These are phyloP conservation scores for Falco concolor DNA, from an alignment of 2,797 vertebrate species.

Conservation along the genomic window DNA sequence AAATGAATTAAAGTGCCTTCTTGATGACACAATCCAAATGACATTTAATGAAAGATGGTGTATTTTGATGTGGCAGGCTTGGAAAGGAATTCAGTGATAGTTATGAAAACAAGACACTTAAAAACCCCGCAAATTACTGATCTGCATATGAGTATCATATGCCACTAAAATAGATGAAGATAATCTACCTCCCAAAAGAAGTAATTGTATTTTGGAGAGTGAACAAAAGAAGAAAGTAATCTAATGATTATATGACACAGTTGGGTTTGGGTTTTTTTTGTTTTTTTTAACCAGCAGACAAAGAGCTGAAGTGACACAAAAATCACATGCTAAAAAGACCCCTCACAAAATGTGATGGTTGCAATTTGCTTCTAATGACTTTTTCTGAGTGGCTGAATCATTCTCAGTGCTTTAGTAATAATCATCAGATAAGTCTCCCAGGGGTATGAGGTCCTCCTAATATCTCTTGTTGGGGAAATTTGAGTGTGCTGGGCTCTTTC, in stretches of 20 bases:
- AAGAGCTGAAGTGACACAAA: not conserved
- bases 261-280: not conserved
- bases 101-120: not conserved
- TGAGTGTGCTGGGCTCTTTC: not conserved
- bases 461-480: not conserved
- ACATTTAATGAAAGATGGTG: slow-evolving; percentile 1
- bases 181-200: not conserved
- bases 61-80: not conserved
- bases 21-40: slow-evolving; percentile 19
- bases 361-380: not conserved
- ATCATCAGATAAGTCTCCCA: not conserved
- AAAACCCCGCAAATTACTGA: not conserved
- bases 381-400: not conserved
- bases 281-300: not conserved
- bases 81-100: not conserved
- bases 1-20: not conserved
- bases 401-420: not conserved
- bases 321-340: not conserved
- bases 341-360: not conserved
- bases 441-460: not conserved
- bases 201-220: not conserved
- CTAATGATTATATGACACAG: not conserved
- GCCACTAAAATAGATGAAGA: not conserved
- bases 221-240: not conserved
- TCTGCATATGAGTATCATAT: not conserved